A percentile compares a stretch with the other conserved stretches of the same genome.
Conservation (phyloP, 2,888 invertebrate species). For the Dysmachus trigonus region DNA sequence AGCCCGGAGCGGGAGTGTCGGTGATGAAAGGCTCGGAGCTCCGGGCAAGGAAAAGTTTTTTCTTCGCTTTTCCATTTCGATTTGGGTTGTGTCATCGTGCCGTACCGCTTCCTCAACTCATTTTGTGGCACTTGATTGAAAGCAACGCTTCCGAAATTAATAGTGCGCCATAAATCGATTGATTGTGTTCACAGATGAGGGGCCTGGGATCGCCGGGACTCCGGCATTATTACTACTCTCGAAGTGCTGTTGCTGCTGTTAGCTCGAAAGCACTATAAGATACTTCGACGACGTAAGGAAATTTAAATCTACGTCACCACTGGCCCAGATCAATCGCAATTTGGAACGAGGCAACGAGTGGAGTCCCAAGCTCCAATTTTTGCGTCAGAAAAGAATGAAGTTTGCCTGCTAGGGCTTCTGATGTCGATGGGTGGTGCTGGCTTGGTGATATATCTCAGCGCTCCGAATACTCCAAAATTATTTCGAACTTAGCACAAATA, state of each 20-base stretch:
- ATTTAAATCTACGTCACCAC: slow-evolving; percentile 23
- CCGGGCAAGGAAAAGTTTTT: slow-evolving; percentile 23
- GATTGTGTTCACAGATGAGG: slow-evolving; percentile 38
- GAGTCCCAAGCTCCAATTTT: neutral
- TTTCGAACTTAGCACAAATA: slow-evolving; percentile 8
- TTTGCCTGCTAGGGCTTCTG: neutral
- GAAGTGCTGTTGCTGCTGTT: neutral
- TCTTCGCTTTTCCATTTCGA: slow-evolving; percentile 32
- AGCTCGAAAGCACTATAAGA: neutral
- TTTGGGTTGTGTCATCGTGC: slow-evolving; percentile 42
- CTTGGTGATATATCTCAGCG: neutral
- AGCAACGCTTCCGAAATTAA: slow-evolving; percentile 42
- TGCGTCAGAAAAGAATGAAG: neutral
- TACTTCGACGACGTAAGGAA: slow-evolving; percentile 1
- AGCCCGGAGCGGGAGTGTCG: neutral
- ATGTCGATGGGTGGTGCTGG: neutral
- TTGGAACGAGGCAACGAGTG: neutral
- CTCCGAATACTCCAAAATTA: neutral
- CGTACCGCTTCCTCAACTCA: slow-evolving; percentile 35
- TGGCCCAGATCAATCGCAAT: neutral
- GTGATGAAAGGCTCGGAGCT: slow-evolving; percentile 32
- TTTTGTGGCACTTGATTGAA: slow-evolving; percentile 44
- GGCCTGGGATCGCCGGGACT: neutral
- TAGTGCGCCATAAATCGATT: slow-evolving; percentile 43
- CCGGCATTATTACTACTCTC: neutral